Percentiles rank a stretch among this genome's conserved stretches.
Evolutionary conservation across 2,888 invertebrate species (phyloP).

Genomic region (Mesorhabditis sp.): DNA sequence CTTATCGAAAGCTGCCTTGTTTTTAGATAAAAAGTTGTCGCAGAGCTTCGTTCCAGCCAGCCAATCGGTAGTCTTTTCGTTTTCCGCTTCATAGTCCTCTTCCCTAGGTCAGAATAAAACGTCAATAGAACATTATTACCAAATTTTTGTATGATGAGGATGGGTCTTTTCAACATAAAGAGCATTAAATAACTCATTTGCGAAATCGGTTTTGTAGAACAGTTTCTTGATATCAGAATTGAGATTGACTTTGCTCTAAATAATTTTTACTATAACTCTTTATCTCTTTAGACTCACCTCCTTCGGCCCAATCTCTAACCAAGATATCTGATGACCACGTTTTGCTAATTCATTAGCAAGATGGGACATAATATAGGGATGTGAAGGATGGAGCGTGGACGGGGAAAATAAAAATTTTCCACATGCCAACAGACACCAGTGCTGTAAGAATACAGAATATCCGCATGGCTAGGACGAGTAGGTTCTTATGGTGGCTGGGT

Average conservation of each 20-base stretch:
- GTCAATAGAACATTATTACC: not conserved
- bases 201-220: not conserved
- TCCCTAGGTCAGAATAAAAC: slow-evolving; percentile 14
- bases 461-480: no score
- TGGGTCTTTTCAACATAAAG: slow-evolving; percentile 25
- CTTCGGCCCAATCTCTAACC: slow-evolving; percentile 54
- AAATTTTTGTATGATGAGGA: slow-evolving; percentile 10
- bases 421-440: not conserved
- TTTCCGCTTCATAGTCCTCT: slow-evolving; percentile 16
- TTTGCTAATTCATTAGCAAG: slow-evolving; percentile 53
- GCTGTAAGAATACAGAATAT: no score
- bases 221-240: not conserved
- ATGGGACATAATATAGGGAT: slow-evolving; percentile 46
- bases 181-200: slow-evolving; percentile 18
- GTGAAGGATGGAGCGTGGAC: slow-evolving; percentile 50
- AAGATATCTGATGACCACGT: slow-evolving; percentile 49
- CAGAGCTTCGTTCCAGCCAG: slow-evolving; percentile 49
- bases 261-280: not conserved
- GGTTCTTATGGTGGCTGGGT: no score
- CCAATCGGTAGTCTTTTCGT: slow-evolving; percentile 47
- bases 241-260: not conserved
- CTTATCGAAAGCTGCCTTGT: slow-evolving; percentile 44
- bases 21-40: slow-evolving; percentile 39
- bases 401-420: slow-evolving; percentile 46
- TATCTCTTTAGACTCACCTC: slow-evolving; percentile 22